Evolutionary conservation across 2,888 invertebrate species (phyloP).

Genomic region (Xanthia togata): DNA sequence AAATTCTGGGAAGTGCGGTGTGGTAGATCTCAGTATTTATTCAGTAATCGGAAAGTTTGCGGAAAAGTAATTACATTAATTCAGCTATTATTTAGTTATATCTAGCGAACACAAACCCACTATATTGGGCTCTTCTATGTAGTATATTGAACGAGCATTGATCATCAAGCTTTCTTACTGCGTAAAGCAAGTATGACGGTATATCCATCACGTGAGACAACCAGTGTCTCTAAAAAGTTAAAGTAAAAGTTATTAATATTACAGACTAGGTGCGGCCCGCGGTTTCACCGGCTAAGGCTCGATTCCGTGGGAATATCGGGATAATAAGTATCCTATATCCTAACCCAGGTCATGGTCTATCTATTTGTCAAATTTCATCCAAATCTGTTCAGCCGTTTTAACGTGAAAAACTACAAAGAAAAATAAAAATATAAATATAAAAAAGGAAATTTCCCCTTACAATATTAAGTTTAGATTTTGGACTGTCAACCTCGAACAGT

Average conservation of each 20-base stretch:
- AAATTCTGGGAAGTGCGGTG: conserved; percentile 37
- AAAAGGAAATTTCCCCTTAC: no score
- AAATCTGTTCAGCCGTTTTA: no score
- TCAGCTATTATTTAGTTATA: conserved; percentile 23
- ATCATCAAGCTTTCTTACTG: neutral
- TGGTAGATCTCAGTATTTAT: conserved; percentile 35
- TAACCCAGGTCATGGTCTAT: no score
- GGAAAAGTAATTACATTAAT: conserved; percentile 27
- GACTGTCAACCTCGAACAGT: neutral
- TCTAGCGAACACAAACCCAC: neutral
- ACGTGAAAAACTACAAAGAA: no score
- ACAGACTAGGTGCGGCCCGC: no score
- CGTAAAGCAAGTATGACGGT: neutral
- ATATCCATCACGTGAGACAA: neutral
- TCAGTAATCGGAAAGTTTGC: conserved; percentile 41
- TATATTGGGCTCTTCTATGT: neutral
- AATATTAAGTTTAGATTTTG: no score
- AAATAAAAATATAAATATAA: no score
- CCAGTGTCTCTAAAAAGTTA: neutral
- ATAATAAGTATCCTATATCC: no score
- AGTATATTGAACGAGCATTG: no score
- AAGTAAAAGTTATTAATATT: neutral
- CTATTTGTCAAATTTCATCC: no score
- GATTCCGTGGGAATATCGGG: no score
- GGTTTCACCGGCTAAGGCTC: no score